Evolutionary conservation across 1,140 invertebrate species (phyloP), one percentile per base, ranked within the genome.

Genomic region (Drosophila seguyi): DNA sequence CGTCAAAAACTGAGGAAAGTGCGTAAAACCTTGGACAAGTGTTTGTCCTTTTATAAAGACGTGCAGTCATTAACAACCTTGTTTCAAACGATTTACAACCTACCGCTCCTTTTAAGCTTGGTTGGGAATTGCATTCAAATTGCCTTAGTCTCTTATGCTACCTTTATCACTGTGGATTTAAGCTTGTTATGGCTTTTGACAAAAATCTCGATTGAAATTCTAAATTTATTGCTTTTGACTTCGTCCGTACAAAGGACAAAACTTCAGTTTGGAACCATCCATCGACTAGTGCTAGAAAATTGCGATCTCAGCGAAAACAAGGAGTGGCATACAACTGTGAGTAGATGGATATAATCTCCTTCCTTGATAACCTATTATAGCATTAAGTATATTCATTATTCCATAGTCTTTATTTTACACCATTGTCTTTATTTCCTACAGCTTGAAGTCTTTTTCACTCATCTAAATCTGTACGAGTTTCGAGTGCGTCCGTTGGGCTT

Each of bases 391-490:
- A 31, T 41, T 41, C 25, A 4, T 29, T 14, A 20, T 39, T 14
- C 11, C 2, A 20, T 22, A 14, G 4, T 6, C 14, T 14, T 7
- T 22, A 44, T 18, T 10, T 13, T 6, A 45, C 2, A 14, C 0
- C 1, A 25, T 45, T 25, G 0, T 14, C 1, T 27, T 27, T 27
- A 27, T 27, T 47, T 16, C 1, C 25, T 4, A 34, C 48, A 84
- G 81, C 3, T 79, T 41, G 81, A 84, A 22, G 29, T 79, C n/a
- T 82, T 82, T 20, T 36, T 75, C 11, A 73, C 10, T 13, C 75
- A 76, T 13, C 22, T 79, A 4, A 72, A 75, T 38, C 48, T 72
- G 14, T n/a, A 42, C 13, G 65, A 72, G 22, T 66, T 84, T 65
- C 66, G 59, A 3, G 79, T 82, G 11, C 56, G 66, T 39, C 79